Evolutionary conservation across 2,113 vertebrate genomes (phyloP).

Genomic region (Sphyrna mokarran): DNA sequence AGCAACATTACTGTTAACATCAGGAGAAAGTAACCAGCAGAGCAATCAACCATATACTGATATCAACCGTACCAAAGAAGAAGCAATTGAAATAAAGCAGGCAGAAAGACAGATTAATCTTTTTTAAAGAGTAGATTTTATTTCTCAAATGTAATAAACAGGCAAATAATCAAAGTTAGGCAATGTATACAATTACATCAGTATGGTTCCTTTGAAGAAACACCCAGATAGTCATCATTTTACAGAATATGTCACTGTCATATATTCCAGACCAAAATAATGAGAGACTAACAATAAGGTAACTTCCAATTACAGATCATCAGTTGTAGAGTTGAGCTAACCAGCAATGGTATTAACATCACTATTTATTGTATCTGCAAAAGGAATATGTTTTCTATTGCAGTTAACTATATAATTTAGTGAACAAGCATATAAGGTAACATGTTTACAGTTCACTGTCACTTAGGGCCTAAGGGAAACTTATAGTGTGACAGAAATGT

Average conservation of each 20-base stretch:
- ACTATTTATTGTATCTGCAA: not conserved
- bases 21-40: not conserved
- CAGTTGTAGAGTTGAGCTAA: not conserved
- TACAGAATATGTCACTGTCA: not conserved
- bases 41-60: not conserved
- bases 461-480: not conserved
- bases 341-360: not conserved
- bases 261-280: not conserved
- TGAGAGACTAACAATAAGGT: not conserved
- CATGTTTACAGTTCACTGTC: not conserved
- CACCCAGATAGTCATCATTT: not conserved
- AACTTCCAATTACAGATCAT: not conserved
- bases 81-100: not conserved
- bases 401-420: constrained; percentile 11
- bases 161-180: not conserved
- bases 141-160: not conserved
- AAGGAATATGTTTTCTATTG: not conserved
- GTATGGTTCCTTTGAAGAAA: not conserved
- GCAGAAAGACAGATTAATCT: not conserved
- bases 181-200: not conserved
- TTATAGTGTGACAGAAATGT: not conserved
- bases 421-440: not conserved
- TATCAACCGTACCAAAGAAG: not conserved
- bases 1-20: not conserved
- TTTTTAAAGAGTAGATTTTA: not conserved